phyloP scores from a whole-genome alignment of 1,140 invertebrate species.

The Heliconius nattereri region DNA sequence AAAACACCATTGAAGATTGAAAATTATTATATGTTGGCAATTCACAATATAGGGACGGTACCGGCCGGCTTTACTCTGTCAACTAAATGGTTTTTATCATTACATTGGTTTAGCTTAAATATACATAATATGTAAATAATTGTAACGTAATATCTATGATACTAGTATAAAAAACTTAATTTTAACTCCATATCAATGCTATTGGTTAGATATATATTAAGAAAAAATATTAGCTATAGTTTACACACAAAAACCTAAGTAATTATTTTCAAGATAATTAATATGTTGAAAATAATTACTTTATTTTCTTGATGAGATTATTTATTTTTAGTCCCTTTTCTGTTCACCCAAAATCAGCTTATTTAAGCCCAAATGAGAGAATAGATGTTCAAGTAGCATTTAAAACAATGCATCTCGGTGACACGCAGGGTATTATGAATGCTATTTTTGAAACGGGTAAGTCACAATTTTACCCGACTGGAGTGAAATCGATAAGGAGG shows the following conservation, averaged over 20 bases:
- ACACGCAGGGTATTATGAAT: slow-evolving; percentile 47
- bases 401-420: slow-evolving; percentile 68
- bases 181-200: too few relatives aligned
- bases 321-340: slow-evolving; percentile 62
- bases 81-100: slow-evolving; percentile 53
- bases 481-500: too few relatives aligned
- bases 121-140: too few relatives aligned
- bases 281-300: too few relatives aligned
- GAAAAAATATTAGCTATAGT: too few relatives aligned
- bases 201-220: too few relatives aligned
- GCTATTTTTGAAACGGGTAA: slow-evolving; percentile 69
- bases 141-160: too few relatives aligned
- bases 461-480: neutral
- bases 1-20: slow-evolving; percentile 65
- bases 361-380: slow-evolving; percentile 57
- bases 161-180: too few relatives aligned
- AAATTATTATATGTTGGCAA: slow-evolving; percentile 46
- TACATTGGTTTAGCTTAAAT: too few relatives aligned
- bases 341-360: slow-evolving; percentile 61
- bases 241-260: too few relatives aligned
- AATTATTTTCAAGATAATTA: too few relatives aligned
- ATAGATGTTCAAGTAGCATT: slow-evolving; percentile 59
- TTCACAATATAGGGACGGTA: slow-evolving; percentile 61
- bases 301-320: too few relatives aligned
- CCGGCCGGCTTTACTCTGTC: slow-evolving; percentile 59